A percentile compares a stretch with the other conserved stretches of the same genome.
Evolutionary conservation across 1,140 invertebrate genomes (phyloP).

Genomic region (Bombus ignitus): DNA sequence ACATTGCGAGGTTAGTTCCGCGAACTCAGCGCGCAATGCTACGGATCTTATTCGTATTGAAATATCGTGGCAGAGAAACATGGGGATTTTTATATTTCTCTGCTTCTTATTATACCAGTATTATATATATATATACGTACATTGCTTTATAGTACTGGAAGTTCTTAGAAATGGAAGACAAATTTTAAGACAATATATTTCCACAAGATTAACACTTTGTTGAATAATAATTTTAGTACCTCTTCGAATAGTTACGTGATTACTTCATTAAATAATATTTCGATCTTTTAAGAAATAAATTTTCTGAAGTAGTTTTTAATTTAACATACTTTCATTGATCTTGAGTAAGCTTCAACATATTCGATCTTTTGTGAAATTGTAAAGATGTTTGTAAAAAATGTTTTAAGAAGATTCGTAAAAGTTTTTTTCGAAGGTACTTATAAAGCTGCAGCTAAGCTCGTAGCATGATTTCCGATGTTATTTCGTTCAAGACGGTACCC

Average conservation of each 20-base stretch:
- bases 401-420: too few relatives aligned
- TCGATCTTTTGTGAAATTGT: too few relatives aligned
- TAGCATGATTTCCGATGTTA: background rate
- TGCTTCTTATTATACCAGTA: background rate
- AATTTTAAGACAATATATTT: too few relatives aligned
- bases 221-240: background rate
- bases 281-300: background rate
- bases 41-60: background rate
- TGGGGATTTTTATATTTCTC: background rate
- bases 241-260: background rate
- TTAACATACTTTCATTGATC: background rate
- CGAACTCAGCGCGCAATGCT: background rate
- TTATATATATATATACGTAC: too few relatives aligned
- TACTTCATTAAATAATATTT: background rate
- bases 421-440: background rate
- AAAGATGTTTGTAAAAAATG: too few relatives aligned
- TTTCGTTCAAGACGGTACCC: background rate
- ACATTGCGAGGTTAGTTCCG: background rate
- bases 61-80: background rate
- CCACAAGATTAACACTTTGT: too few relatives aligned
- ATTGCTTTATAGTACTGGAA: background rate
- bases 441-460: too few relatives aligned
- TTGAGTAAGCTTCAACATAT: too few relatives aligned
- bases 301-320: background rate
- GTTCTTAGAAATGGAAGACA: background rate